Base-by-base conservation (phyloP, 2,113 vertebrate genomes). In the Lophius piscatorius region DNA sequence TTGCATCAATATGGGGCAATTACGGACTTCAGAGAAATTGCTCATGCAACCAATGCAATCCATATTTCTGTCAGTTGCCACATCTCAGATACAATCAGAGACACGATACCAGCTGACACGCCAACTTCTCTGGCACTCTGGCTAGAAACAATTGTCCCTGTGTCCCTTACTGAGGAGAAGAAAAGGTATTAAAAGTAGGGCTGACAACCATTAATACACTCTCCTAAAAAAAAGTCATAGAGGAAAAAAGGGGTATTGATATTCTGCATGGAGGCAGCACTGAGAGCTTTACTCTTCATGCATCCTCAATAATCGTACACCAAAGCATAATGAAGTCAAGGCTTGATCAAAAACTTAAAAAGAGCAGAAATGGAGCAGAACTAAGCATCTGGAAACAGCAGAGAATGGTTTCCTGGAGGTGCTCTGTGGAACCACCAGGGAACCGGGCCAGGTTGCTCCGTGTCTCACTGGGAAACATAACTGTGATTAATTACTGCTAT, bases 1-100 rank as follows among this genome's bases (percentile, higher is more conserved):
- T 71, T 71, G 61, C 86, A 72, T 91, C 88, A 78, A 89, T 90
- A 89, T 84, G 75, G 61, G 70, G 80, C 84, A 88, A 88, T 90
- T 90, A 87, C 41, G 26, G 80, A 62, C 70, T 68, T 71, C 67
- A 69, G 78, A 82, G 74, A 85, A 80, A 85, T 81, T 84, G 82
- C 74, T 86, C 74, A 79, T 81, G 84, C 78, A 85, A 76, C 68
- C n/a, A 35, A 74, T 63, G 57, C 79, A 79, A 88, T 89, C 89
- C 74, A 88, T 86, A 83, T 40, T 79, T 73, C 72, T 82, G 72
- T 81, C 70, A 78, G 74, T 84, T 74, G 59, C 69, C 73, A 79
- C 76, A 68, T 74, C 64, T 84, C 64, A 82, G 77, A 87, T 67
- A 60, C 75, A 78, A 76, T 88, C 78, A 86, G 40, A 77, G 55